Evolutionary conservation across 2,888 invertebrate species (phyloP), one percentile per base, ranked within the genome.

Genomic region (Plusia festucae): DNA sequence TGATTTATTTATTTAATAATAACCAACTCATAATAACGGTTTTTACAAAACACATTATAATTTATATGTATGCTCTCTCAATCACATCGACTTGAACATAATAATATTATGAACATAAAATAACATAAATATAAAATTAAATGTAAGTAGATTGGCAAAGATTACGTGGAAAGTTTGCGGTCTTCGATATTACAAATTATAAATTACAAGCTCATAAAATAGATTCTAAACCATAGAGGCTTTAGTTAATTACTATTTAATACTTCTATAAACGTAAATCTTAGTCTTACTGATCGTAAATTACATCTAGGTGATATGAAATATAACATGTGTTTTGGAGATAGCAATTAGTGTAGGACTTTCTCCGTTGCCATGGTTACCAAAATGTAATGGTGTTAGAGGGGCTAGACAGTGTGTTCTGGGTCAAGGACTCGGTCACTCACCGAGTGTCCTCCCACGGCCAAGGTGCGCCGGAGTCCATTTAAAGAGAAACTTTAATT

Each of bases 401-500:
- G 64, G 73, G 78, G 69, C 69, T 69, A 72, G 74, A 65, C 66
- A 73, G 60, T 65, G 53, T 65, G 65, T 57, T 85, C 79, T 92
- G 84, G 92, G 93, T 90, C 93, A 93, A 92, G 93, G 92, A 87
- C 86, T 83, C 88, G 91, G 90, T 89, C 90, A 88, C 40, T 91
- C 81, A 91, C 90, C 91, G 80, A 73, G 62, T 70, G 65, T 80
- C 82, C 80, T 73, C 84, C 78, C 79, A 84, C 85, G 59, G 65
- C 62, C 52, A 40, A 53, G 63, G 44, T 22, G 52, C 46, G 20
- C 44, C 54, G 54, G 53, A 62, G 51, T 55, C 53, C 59, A 49
- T 34, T 68, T 65, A 64, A 32, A 64, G 62, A 27, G 52, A 65
- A 22, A 30, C 53, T 61, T 60, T 27, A 60, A 61, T 52, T 59